Conservation (phyloP, 2,113 vertebrate species). For the Ochotona princeps region DNA sequence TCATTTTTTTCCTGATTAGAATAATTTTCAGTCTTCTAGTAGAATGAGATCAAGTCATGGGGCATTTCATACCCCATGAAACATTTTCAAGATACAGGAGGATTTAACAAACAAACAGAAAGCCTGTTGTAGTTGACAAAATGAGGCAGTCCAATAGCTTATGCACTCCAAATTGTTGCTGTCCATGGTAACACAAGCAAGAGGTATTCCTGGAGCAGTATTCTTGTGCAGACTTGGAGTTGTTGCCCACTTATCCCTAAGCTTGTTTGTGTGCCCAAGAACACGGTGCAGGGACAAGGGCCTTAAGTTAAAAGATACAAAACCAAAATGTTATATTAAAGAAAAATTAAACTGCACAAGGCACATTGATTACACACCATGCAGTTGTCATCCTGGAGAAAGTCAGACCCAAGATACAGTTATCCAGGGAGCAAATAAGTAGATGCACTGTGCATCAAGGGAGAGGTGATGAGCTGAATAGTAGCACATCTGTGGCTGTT, state of each 20-base stretch:
- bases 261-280: conserved; percentile 89
- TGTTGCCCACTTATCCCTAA: conserved; percentile 87
- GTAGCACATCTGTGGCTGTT: neutral
- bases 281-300: conserved; percentile 87
- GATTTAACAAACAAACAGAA: conserved; percentile 60
- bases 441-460: conserved; percentile 34
- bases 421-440: conserved; percentile 85
- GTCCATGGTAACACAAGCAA: conserved; percentile 81
- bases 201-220: conserved; percentile 45
- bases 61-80: neutral
- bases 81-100: conserved; percentile 38
- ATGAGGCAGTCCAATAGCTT: conserved; percentile 84
- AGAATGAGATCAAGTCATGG: conserved; percentile 30
- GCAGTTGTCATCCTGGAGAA: conserved; percentile 75
- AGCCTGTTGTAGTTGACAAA: conserved; percentile 62
- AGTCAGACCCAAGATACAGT: conserved; percentile 74
- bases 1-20: conserved; percentile 14
- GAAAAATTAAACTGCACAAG: conserved; percentile 83
- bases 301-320: conserved; percentile 89
- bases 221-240: conserved; percentile 81
- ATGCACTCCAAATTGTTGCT: conserved; percentile 73
- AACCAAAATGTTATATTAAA: conserved; percentile 85
- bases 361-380: conserved; percentile 87
- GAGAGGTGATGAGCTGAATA: no score
- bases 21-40: conserved; percentile 44